Conservation (phyloP, 2,888 invertebrate species). For the Dicycla oo region DNA sequence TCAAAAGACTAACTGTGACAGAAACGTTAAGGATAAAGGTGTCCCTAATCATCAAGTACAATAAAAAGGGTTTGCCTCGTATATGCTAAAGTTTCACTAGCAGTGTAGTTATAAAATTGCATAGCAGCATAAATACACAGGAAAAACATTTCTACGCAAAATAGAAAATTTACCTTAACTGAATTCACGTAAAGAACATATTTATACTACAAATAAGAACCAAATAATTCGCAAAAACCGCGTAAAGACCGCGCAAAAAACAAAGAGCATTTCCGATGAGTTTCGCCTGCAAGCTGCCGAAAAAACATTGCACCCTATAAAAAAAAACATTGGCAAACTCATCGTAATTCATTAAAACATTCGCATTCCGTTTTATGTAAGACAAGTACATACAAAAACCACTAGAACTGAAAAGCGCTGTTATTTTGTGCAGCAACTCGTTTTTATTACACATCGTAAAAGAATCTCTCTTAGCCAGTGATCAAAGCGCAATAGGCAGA, state of each 20-base stretch:
- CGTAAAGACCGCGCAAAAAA: no score
- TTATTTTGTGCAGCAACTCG: conserved; percentile 53
- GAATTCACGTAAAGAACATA: background rate
- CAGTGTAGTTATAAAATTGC: background rate
- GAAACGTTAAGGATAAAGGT: no score
- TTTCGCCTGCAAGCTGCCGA: background rate
- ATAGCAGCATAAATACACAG: background rate
- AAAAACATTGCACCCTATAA: conserved; percentile 14
- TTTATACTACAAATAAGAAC: background rate
- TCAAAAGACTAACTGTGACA: no score
- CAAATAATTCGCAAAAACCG: background rate
- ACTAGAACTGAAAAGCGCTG: conserved; percentile 47
- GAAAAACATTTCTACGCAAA: background rate
- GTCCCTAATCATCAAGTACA: no score
- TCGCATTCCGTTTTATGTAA: conserved; percentile 20
- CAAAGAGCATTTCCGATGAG: no score
- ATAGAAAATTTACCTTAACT: no score
- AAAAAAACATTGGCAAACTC: conserved; percentile 26
- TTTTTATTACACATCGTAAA: conserved; percentile 68
- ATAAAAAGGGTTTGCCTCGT: background rate
- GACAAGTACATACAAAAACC: conserved; percentile 43
- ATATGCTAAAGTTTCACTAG: background rate
- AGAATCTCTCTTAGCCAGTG: conserved; percentile 62
- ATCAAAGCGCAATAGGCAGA: conserved; percentile 52
- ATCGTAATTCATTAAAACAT: conserved; percentile 38